Evolutionary conservation across 2,888 invertebrate genomes (phyloP).

Genomic region (Andricus quercusramuli): DNA sequence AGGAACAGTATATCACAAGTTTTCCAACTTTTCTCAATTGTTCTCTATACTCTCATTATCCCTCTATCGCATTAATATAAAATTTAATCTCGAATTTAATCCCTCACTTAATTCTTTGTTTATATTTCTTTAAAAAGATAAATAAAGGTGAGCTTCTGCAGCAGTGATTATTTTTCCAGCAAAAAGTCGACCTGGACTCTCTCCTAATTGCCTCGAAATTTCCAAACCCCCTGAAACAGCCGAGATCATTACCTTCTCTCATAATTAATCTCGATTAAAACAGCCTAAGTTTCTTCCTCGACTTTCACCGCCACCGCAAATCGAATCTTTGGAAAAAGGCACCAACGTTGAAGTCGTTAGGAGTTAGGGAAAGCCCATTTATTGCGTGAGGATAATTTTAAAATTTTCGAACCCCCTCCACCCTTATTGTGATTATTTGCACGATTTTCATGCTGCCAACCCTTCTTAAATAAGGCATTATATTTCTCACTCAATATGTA

Average conservation of each 20-base stretch:
- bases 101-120: neutral
- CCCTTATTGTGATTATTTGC: too few relatives aligned
- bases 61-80: neutral
- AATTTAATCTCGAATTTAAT: neutral
- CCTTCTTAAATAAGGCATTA: too few relatives aligned
- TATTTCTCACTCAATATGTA: too few relatives aligned
- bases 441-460: too few relatives aligned
- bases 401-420: too few relatives aligned
- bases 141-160: neutral
- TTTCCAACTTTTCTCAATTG: neutral
- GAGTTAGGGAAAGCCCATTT: neutral
- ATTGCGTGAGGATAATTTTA: too few relatives aligned
- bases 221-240: conserved; percentile 12
- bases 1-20: neutral
- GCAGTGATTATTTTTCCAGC: conserved; percentile 33
- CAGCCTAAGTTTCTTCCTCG: conserved; percentile 1
- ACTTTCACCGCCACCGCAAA: neutral
- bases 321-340: conserved; percentile 13
- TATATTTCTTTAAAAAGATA: neutral
- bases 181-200: conserved; percentile 30
- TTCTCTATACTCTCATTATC: too few relatives aligned
- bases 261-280: conserved; percentile 42
- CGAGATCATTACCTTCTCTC: conserved; percentile 27
- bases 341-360: neutral
- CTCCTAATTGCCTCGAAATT: conserved; percentile 32